Percentiles rank a stretch among this genome's conserved stretches.
Conservation (phyloP, 2,888 invertebrate genomes). For the Oconnorella tubifera region DNA sequence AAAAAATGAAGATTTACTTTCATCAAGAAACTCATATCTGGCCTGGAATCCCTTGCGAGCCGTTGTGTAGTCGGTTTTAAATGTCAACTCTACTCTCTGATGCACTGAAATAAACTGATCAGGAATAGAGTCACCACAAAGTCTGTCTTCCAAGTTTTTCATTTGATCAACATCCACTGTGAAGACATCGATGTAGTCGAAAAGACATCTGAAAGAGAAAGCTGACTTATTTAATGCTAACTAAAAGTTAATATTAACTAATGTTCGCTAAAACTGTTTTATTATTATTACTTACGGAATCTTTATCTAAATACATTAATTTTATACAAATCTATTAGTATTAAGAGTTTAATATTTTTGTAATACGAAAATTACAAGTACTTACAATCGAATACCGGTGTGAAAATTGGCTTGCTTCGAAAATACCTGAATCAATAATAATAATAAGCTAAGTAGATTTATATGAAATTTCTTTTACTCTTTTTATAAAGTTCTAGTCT, state of each 20-base stretch:
- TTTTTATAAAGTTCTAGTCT: not conserved
- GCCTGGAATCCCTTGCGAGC: constrained; percentile 24
- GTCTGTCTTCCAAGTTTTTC: constrained; percentile 42
- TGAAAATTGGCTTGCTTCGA: not conserved
- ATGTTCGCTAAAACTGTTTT: too few species aligned
- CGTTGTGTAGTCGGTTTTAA: constrained; percentile 41
- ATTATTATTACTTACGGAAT: too few species aligned
- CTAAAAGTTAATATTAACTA: too few species aligned
- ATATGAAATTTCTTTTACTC: not conserved
- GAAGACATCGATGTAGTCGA: constrained; percentile 49
- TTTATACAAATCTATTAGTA: too few species aligned
- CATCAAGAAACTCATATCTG: constrained; percentile 27
- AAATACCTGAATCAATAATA: not conserved
- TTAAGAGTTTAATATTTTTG: too few species aligned
- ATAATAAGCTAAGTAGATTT: not conserved
- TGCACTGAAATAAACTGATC: constrained; percentile 46
- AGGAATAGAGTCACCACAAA: constrained; percentile 44
- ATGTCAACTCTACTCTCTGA: constrained; percentile 44
- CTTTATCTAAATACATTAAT: too few species aligned
- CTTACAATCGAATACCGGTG: not conserved
- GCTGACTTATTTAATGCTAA: too few species aligned
- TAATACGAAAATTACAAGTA: too few species aligned
- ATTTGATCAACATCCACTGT: constrained; percentile 40
- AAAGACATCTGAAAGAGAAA: constrained; percentile 45
- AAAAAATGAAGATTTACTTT: constrained; percentile 21